Evolutionary conservation across 2,797 vertebrate genomes (phyloP), one percentile per base, ranked within the genome.

Genomic region (Spea hammondii): DNA sequence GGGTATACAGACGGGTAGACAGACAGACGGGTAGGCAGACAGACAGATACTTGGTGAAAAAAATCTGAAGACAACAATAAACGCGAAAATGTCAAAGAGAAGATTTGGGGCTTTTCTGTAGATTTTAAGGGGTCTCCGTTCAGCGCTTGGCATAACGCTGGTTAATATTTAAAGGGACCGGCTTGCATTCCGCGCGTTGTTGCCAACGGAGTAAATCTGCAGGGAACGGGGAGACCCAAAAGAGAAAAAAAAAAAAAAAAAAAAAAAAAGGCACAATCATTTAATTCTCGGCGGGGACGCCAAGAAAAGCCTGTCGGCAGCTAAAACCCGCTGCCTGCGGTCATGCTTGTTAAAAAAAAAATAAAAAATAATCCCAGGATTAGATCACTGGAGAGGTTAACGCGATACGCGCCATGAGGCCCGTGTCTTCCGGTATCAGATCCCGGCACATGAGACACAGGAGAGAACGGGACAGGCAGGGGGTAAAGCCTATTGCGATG

Each of bases 201-300:
- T 55, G 32, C 1, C 32, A 32, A 3, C 46, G 46, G 57, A 55
- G 11, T 2, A 49, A 73, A 80, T 76, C 66, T 70, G 72, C 59
- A 65, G 51, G 11, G 11, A 64, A 65, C 8, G 72, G 78, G 44
- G 32, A 8, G 72, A n/a, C 48, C 53, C 57, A 51, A 14, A 65
- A 67, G 49, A 74, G 17, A 53, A 64, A 50, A 32, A 48, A 66
- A 45, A 54, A 13, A 69, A 46, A 74, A n/a, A 53, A 64, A 50
- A 32, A 48, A 66, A 45, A 54, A 13, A 69, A 46, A 74, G 13
- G 45, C 14, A 70, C 12, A 80, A 74, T 75, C 59, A 75, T 80
- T 80, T 70, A 70, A 80, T 70, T 75, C 78, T 69, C 78, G 66
- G 78, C 50, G 10, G 72, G 67, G 17, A 17, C 17, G 17, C 44